These are phyloP conservation scores for Montipora efflorescens DNA, from an alignment of 64 coral and sea anemone species.

Conservation along the genomic window DNA sequence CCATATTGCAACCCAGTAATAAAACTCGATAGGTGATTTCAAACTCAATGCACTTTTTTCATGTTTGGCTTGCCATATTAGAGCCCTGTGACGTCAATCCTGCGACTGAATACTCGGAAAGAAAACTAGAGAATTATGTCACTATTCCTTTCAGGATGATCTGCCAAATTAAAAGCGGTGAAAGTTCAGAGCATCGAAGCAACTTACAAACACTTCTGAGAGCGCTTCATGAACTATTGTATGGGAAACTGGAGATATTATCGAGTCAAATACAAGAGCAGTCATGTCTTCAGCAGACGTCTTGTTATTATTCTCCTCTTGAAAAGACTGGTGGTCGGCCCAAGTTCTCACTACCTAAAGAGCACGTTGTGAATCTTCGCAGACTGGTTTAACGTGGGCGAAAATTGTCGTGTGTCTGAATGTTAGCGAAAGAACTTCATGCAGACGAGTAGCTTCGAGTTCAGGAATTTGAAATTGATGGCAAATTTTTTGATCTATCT, in stretches of 20 bases:
- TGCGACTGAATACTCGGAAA: neutral
- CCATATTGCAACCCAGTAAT: no score
- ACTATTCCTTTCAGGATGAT: neutral
- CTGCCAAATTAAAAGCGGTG: neutral
- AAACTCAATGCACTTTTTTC: no score
- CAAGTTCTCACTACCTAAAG: conserved; percentile 15
- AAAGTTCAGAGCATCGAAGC: neutral
- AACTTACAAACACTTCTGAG: neutral
- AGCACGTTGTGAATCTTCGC: neutral
- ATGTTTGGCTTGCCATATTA: no score
- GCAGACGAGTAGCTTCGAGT: neutral
- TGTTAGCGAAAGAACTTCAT: conserved; percentile 56
- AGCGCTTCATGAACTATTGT: neutral
- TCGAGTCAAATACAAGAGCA: neutral
- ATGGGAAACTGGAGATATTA: neutral
- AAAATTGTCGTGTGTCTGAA: conserved; percentile 44
- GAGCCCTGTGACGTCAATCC: neutral
- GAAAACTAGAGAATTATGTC: neutral
- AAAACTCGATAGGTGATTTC: no score
- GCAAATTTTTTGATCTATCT: no score
- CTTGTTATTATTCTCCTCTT: neutral
- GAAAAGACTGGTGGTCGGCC: conserved; percentile 36
- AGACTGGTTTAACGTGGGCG: conserved; percentile 42
- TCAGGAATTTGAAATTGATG: no score
- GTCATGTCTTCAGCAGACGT: neutral